Evolutionary conservation across 2,113 vertebrate species (phyloP).

Genomic region (Scomber colias): DNA sequence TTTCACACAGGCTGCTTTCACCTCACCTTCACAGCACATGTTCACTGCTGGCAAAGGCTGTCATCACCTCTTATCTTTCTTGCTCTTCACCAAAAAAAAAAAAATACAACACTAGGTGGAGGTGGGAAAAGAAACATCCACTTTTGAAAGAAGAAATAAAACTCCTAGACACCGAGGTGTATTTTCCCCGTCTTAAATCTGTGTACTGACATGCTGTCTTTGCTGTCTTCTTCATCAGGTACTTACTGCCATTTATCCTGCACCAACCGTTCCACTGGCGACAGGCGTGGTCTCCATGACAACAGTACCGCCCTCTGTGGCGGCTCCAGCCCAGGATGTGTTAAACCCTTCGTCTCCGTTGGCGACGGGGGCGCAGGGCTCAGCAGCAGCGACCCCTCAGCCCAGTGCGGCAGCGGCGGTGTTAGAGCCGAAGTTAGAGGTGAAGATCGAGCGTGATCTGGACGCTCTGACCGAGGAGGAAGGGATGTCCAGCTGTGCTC

Average conservation of each 20-base stretch:
- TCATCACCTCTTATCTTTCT: neutral
- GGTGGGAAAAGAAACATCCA: too few species aligned
- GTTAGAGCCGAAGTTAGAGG: slow-evolving; percentile 60
- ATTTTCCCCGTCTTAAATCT: too few species aligned
- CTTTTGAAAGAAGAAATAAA: too few species aligned
- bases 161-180: too few species aligned
- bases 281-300: slow-evolving; percentile 83
- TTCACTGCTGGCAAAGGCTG: neutral
- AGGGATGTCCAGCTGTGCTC: slow-evolving; percentile 10
- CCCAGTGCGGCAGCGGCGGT: slow-evolving; percentile 26
- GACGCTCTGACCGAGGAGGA: slow-evolving; percentile 54
- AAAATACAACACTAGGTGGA: too few species aligned
- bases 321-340: slow-evolving; percentile 81
- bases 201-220: neutral
- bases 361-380: slow-evolving; percentile 34
- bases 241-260: slow-evolving; percentile 89
- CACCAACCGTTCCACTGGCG: slow-evolving; percentile 80
- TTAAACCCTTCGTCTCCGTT: slow-evolving; percentile 64
- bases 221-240: slow-evolving; percentile 70
- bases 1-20: neutral
- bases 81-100: neutral
- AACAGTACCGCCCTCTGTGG: slow-evolving; percentile 76
- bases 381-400: slow-evolving; percentile 33
- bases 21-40: neutral
- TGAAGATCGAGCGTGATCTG: slow-evolving; percentile 67